Evolutionary conservation across 2,113 vertebrate species (phyloP).

Genomic region (Vimba vimba): DNA sequence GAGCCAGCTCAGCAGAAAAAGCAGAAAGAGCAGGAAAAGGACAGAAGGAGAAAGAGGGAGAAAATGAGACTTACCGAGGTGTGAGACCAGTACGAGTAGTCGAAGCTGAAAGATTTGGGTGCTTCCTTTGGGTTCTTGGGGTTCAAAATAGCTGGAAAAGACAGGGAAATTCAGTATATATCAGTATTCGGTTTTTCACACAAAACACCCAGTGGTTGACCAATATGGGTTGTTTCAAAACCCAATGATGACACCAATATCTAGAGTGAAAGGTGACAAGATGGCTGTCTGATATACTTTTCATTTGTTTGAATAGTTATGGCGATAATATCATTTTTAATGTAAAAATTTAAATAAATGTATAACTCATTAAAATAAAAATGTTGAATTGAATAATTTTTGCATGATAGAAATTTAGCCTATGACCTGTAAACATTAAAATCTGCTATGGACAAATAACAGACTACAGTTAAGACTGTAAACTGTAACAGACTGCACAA

Average conservation of each 20-base stretch:
- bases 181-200: background rate
- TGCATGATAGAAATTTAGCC: background rate
- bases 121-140: slow-evolving; percentile 98
- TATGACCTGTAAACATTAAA: background rate
- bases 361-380: background rate
- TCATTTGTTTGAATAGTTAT: background rate
- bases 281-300: background rate
- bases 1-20: slow-evolving; percentile 67
- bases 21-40: background rate
- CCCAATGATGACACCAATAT: background rate
- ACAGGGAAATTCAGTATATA: background rate
- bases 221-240: background rate
- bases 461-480: no score
- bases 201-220: background rate
- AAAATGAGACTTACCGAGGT: slow-evolving; percentile 82
- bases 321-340: no score
- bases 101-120: slow-evolving; percentile 98
- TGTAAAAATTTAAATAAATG: background rate
- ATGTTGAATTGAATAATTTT: no score
- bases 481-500: background rate
- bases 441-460: background rate
- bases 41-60: slow-evolving; percentile 50
- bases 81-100: slow-evolving; percentile 99
- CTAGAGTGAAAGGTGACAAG: background rate
- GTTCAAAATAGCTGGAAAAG: slow-evolving; percentile 88